Base-by-base conservation (phyloP, 1,140 invertebrate species). In the Neotoxoptera formosana region DNA sequence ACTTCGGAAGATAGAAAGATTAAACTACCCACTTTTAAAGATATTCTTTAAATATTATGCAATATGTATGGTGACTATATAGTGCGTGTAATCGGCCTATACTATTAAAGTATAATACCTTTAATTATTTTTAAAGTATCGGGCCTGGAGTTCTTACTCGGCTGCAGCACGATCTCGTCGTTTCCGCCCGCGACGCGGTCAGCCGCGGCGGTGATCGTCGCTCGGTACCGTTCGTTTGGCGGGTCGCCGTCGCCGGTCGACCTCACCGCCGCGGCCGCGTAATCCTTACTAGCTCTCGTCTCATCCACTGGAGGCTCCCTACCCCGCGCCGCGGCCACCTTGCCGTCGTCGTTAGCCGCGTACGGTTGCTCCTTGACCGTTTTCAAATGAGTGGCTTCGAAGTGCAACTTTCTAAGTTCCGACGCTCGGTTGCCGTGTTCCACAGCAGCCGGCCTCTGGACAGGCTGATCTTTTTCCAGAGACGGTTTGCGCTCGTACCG, bases 111-210 rank as follows among this genome's bases (percentile, higher is more conserved):
- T 41, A 17, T 47, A 48, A 51, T 92, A 92, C 91, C 91, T 92
- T 92, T 92, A 36, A 83, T 92, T 84, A 92, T 84, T 84, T 92
- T 92, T 92, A 92, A 92, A 83, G 91, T 92, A 41, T 92, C 91
- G 45, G 91, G 91, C 47, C 91, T 81, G 23, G 34, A 30, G 47
- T 84, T 84, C 17, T 92, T 92, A 92, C 45, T 83, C 91, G 14
- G 8, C 36, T 76, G 53, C 20, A 11, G n/a, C 25, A 20, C 60
- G 21, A 47, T 4, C 41, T 8, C 45, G 9, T 83, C 47, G 9
- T 84, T 34, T 53, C 34, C 53, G 21, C 41, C 34, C 23, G 9
- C 36, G 23, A 53, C 48, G 20, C 11, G 30, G 20, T 81, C 45
- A 1, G 36, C 23, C 36, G 21, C 47, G 11, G 25, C 25, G 60